phyloP scores from a whole-genome alignment of 2,797 vertebrate genomes.

The Cephalopachus bancanus region DNA sequence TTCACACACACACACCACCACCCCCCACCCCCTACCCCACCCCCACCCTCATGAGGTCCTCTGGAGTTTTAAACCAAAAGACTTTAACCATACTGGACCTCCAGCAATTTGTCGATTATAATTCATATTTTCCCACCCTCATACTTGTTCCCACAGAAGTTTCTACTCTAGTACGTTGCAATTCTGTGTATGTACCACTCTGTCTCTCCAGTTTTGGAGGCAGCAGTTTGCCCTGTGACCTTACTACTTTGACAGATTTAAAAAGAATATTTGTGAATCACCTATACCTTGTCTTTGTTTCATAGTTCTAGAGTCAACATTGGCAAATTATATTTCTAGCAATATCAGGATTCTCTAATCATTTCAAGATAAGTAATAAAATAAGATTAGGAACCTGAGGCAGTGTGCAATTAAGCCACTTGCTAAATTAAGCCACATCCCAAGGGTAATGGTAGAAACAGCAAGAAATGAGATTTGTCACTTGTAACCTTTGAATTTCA shows the following conservation, averaged over 20 bases:
- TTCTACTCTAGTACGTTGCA: neutral
- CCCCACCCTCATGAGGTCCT: neutral
- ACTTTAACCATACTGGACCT: neutral
- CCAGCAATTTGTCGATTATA: accelerated
- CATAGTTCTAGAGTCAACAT: neutral
- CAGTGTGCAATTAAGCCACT: neutral
- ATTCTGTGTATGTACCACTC: neutral
- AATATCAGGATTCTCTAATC: neutral
- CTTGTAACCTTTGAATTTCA: neutral
- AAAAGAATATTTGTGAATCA: neutral
- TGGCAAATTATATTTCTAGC: neutral
- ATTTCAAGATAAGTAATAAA: neutral
- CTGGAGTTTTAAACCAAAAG: neutral
- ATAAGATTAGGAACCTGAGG: neutral
- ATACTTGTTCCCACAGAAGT: neutral
- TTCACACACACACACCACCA: too few species aligned
- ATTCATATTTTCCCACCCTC: neutral
- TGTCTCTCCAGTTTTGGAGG: neutral
- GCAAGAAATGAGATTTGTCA: neutral
- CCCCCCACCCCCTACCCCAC: too few species aligned
- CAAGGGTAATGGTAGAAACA: neutral
- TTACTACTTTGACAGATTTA: neutral
- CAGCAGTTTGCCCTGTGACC: neutral
- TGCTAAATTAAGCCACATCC: neutral
- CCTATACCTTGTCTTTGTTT: neutral